Conservation (phyloP, 2,797 vertebrate genomes). For the Aphelocoma californica region DNA sequence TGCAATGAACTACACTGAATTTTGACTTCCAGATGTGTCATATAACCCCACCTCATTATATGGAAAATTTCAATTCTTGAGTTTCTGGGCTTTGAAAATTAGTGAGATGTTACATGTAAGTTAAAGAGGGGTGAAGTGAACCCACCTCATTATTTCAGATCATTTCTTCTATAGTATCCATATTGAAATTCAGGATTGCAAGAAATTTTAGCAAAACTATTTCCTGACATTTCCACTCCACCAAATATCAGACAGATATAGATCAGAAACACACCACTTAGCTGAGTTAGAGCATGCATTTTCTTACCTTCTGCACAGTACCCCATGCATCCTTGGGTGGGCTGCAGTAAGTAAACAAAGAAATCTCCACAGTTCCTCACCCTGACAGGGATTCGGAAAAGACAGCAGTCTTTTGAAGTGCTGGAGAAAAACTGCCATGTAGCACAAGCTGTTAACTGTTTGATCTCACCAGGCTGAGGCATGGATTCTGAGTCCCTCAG, state of each 20-base stretch:
- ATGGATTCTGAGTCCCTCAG: slow-evolving; percentile 82
- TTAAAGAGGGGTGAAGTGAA: not conserved
- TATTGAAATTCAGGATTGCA: not conserved
- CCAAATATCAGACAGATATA: not conserved
- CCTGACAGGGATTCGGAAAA: slow-evolving; percentile 87
- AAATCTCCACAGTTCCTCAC: slow-evolving; percentile 89
- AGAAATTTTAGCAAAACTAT: not conserved
- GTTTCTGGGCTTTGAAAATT: not conserved
- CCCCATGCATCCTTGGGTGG: slow-evolving; percentile 91
- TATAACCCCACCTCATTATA: not conserved
- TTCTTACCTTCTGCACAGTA: slow-evolving; percentile 89
- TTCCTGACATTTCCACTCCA: not conserved
- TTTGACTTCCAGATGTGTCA: not conserved
- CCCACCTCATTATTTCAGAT: not conserved
- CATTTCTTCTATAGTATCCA: not conserved
- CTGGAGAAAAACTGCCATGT: slow-evolving; percentile 86
- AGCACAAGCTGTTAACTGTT: slow-evolving; percentile 86
- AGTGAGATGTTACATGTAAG: not conserved
- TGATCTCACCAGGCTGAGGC: slow-evolving; percentile 81
- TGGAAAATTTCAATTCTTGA: not conserved
- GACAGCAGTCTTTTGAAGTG: slow-evolving; percentile 83
- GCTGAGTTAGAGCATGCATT: not conserved
- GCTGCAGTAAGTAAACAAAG: slow-evolving; percentile 89
- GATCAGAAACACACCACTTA: not conserved
- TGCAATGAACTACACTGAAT: not conserved